These are phyloP conservation scores for Ryuthela nishihirai DNA, from an alignment of 2,888 invertebrate species.

Conservation along the genomic window DNA sequence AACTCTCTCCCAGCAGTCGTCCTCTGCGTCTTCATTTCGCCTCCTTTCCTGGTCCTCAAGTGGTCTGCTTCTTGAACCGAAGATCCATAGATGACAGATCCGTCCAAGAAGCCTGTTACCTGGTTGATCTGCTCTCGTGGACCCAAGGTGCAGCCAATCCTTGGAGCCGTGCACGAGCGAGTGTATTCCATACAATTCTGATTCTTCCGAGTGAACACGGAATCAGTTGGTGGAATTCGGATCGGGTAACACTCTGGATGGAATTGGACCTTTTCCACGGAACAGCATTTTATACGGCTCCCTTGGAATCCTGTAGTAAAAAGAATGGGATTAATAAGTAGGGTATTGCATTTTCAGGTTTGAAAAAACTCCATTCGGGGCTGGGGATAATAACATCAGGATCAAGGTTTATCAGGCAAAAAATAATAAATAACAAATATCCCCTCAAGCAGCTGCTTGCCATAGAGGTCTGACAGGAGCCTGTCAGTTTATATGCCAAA, in stretches of 20 bases:
- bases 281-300: conserved; percentile 57
- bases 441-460: too few species aligned
- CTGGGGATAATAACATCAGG: too few species aligned
- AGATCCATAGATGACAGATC: conserved; percentile 77
- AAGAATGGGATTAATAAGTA: not conserved
- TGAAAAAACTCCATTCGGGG: too few species aligned
- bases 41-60: conserved; percentile 65
- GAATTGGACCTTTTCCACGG: conserved; percentile 46
- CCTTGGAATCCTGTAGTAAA: conserved; percentile 47
- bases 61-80: conserved; percentile 62
- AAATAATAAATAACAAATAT: too few species aligned
- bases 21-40: conserved; percentile 56
- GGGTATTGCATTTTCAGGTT: too few species aligned
- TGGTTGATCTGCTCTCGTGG: conserved; percentile 61
- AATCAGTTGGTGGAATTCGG: conserved; percentile 48
- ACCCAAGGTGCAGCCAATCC: conserved; percentile 60
- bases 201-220: conserved; percentile 48
- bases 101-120: conserved; percentile 70
- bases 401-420: too few species aligned
- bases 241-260: conserved; percentile 55
- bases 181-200: conserved; percentile 54
- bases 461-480: too few species aligned
- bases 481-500: too few species aligned
- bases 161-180: conserved; percentile 52
- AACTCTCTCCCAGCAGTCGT: conserved; percentile 46